These are phyloP conservation scores for Eumeta japonica DNA, from an alignment of 1,140 invertebrate genomes.

Conservation along the genomic window DNA sequence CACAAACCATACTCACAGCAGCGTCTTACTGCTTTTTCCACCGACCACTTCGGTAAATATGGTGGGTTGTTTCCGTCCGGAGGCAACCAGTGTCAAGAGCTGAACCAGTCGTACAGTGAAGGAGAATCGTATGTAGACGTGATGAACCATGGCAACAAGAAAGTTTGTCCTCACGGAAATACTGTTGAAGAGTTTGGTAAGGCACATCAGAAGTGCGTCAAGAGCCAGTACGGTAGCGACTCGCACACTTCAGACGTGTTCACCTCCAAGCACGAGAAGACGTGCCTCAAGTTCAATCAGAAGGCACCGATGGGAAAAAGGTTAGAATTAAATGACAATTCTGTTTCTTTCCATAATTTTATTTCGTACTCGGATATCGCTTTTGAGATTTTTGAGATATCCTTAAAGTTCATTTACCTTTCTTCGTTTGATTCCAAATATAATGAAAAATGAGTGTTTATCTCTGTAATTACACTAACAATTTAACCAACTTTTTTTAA, in stretches of 20 bases:
- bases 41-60: constrained; percentile 53
- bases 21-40: constrained; percentile 53
- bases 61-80: constrained; percentile 52
- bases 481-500: no score
- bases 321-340: constrained; percentile 18
- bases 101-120: constrained; percentile 51
- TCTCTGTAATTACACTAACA: no score
- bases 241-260: constrained; percentile 23
- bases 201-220: constrained; percentile 54
- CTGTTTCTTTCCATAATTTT: not conserved
- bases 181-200: constrained; percentile 53
- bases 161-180: constrained; percentile 47
- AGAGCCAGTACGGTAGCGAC: constrained; percentile 37
- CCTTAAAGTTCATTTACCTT: no score
- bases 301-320: constrained; percentile 44
- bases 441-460: no score
- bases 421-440: no score
- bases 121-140: constrained; percentile 52
- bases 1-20: constrained; percentile 57
- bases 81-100: constrained; percentile 46
- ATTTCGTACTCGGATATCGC: not conserved
- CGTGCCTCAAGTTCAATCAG: constrained; percentile 53
- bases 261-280: constrained; percentile 45
- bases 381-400: no score
- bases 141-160: constrained; percentile 42